Base-by-base conservation (phyloP, 2,113 vertebrate species). In the Elanoides forficatus region DNA sequence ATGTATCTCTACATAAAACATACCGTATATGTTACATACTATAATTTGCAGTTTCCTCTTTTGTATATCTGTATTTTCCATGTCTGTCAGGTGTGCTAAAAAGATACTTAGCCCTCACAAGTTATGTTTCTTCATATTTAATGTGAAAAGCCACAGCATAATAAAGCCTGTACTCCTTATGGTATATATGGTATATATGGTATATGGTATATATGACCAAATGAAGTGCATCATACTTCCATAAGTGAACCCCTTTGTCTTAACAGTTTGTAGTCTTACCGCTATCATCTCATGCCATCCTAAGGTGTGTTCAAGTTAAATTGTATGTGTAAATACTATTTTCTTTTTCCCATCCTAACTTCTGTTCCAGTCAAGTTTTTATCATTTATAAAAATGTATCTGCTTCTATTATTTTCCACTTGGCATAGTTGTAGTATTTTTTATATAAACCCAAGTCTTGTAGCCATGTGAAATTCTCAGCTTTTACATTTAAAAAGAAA, bases 1-100 rank as follows among this genome's bases (percentile, higher is more conserved):
- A 13, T 32, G 0, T 45, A 45, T 26, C 23, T 75, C 23, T 75
- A 48, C 6, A 13, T 47, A 27, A 45, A 58, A 26, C 11, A 13
- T 14, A 22, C 7, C 0, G 3, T 86, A 6, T 38, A 2, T 60
- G 13, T 47, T 34, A 20, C 18, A 21, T 1, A 3, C 7, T 60
- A 3, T 30, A 73, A 45, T 14, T 50, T 80, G 4, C 20, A 53
- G 7, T 32, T 78, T 73, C 16, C 5, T 52, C 23, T 15, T 58
- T 66, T 34, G 10, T 74, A 66, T 60, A 16, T 74, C 20, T 38
- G 4, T 59, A 20, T 93, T 83, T 91, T 83, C 30, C 16, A 71
- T 62, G 14, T 42, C 13, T 27, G 34, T 30, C 12, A 19, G 11
- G 5, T 70, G 38, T 65, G 53, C 5, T 42, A 27, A 65, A 63